Conservation (phyloP, 53 echinoderm and acorn worm genomes). For the Henricia sp. region DNA sequence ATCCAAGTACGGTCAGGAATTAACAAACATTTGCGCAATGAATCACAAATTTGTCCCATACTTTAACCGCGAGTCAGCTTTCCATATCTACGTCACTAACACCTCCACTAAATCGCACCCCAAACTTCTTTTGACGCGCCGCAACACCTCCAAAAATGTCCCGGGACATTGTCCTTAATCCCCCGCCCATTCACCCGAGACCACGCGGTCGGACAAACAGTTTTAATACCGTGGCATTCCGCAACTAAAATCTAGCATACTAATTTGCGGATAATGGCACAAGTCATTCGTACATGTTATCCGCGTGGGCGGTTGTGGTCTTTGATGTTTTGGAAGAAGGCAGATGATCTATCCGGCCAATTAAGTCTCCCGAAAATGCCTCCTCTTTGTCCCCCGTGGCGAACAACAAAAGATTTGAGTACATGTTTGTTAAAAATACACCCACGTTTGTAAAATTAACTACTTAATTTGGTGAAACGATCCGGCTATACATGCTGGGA, state of each 20-base stretch:
- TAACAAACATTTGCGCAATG: background rate
- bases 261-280: conserved; percentile 40
- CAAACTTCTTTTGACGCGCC: conserved; percentile 9
- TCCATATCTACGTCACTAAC: background rate
- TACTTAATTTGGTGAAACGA: conserved; percentile 7
- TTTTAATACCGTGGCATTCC: background rate
- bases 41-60: background rate
- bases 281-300: conserved; percentile 20
- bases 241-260: background rate
- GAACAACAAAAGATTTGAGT: conserved; percentile 24
- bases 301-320: background rate
- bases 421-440: background rate
- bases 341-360: conserved; percentile 8
- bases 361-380: conserved; percentile 17
- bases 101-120: background rate
- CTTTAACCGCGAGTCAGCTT: background rate
- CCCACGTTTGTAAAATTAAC: conserved; percentile 18
- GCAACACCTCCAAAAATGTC: background rate
- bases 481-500: background rate
- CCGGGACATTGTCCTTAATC: background rate
- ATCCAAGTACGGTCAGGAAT: background rate
- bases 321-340: background rate
- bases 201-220: conserved; percentile 23
- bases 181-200: background rate
- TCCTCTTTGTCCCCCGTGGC: background rate